phyloP scores from a whole-genome alignment of 2,797 vertebrate genomes.

The Sebastes oblongus region DNA sequence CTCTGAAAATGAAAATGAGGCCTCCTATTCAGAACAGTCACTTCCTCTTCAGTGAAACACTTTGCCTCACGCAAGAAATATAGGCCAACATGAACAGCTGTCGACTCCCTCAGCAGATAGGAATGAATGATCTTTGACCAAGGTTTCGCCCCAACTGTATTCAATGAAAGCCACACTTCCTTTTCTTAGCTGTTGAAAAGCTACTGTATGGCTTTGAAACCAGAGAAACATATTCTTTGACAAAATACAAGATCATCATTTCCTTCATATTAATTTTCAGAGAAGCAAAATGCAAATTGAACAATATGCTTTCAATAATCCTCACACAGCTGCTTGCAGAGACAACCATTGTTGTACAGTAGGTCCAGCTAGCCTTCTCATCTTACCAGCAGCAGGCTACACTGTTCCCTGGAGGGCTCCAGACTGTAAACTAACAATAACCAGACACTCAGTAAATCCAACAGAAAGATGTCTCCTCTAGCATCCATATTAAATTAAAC shows the following conservation, averaged over 20 bases:
- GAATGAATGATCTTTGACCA: conserved; percentile 10
- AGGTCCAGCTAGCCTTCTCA: conserved; percentile 1
- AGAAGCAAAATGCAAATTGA: neutral
- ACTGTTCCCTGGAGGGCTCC: neutral
- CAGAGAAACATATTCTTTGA: neutral
- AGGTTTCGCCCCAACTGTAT: neutral
- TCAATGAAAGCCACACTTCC: conserved; percentile 17
- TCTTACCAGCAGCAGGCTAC: conserved; percentile 20
- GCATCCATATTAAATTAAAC: neutral
- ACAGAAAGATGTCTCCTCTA: neutral
- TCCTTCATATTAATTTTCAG: neutral
- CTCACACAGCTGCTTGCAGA: neutral
- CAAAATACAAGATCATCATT: neutral
- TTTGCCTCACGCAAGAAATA: conserved; percentile 39
- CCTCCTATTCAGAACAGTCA: conserved; percentile 31
- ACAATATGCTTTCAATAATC: neutral
- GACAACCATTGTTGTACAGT: neutral
- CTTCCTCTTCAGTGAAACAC: conserved; percentile 70
- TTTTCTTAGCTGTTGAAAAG: neutral
- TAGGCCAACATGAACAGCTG: conserved; percentile 44
- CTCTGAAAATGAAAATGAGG: conserved; percentile 47
- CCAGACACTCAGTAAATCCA: conserved; percentile 8
- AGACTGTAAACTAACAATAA: conserved; percentile 26
- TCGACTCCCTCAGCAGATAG: neutral
- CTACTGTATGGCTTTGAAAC: neutral